A percentile compares a stretch with the other conserved stretches of the same genome.
Conservation (phyloP, 2,113 vertebrate genomes). For the Xiphophorus hellerii region DNA sequence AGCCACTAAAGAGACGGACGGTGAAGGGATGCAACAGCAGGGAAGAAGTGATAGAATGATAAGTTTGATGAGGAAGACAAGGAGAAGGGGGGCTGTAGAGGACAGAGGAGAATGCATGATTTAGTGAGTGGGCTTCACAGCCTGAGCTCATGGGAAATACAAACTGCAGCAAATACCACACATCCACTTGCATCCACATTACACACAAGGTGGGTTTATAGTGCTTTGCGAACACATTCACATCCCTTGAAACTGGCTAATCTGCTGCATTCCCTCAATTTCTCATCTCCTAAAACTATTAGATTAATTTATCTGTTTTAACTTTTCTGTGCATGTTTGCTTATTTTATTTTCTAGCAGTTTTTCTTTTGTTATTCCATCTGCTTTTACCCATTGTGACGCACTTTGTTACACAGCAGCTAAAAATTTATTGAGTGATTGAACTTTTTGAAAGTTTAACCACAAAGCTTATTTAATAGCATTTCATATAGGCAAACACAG, state of each 20-base stretch:
- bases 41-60: conserved; percentile 54
- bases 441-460: too few relatives aligned
- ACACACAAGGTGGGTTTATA: background rate
- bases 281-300: background rate
- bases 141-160: conserved; percentile 69
- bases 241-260: background rate
- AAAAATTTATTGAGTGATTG: too few relatives aligned
- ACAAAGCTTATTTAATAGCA: too few relatives aligned
- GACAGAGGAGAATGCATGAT: conserved; percentile 63
- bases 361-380: too few relatives aligned
- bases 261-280: background rate
- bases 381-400: too few relatives aligned
- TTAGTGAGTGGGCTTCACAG: conserved; percentile 69
- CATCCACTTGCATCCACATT: conserved; percentile 5
- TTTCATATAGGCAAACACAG: too few relatives aligned
- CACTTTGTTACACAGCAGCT: too few relatives aligned
- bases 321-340: too few relatives aligned
- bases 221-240: background rate
- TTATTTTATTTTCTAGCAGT: too few relatives aligned
- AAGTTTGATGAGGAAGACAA: conserved; percentile 40
- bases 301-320: background rate
- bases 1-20: background rate
- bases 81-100: conserved; percentile 29
- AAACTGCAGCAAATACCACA: conserved; percentile 34
- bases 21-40: conserved; percentile 9